phyloP scores from a whole-genome alignment of 92 coral and sea anemone species.

The Ricordea florida region DNA sequence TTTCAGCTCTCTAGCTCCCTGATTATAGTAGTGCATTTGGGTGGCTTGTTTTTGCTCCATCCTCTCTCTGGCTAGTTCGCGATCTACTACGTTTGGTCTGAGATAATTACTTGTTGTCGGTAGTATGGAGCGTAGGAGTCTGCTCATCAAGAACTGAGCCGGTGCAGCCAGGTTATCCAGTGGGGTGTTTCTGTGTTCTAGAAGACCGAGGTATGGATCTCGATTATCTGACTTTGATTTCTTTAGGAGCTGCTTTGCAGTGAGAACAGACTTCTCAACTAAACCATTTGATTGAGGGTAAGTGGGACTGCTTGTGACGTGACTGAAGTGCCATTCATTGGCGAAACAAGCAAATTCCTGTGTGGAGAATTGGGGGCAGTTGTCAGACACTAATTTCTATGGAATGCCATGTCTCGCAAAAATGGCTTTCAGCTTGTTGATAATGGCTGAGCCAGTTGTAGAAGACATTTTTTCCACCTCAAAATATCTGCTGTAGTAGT shows the following conservation, averaged over 20 bases:
- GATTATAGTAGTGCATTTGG: too few species aligned
- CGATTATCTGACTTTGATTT: not conserved
- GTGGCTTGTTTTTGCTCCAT: too few species aligned
- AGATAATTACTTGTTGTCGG: too few species aligned
- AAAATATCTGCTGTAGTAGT: not conserved
- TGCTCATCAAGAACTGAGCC: not conserved
- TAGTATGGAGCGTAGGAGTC: not conserved
- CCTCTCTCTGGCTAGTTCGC: too few species aligned
- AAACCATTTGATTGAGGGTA: slow-evolving; percentile 6
- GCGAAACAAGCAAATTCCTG: not conserved
- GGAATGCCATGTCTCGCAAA: slow-evolving; percentile 20
- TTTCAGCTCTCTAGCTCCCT: too few species aligned
- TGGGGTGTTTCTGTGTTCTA: not conserved
- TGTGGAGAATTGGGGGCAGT: slow-evolving; percentile 17
- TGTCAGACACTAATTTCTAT: not conserved
- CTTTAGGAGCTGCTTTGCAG: not conserved
- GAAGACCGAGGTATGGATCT: slow-evolving; percentile 6
- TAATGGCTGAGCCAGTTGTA: not conserved
- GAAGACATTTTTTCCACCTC: not conserved
- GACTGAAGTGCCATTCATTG: not conserved
- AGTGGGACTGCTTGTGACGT: not conserved
- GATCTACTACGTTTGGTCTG: too few species aligned
- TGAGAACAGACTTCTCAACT: not conserved
- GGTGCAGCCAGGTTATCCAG: not conserved
- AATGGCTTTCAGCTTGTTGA: not conserved